These are phyloP conservation scores for Didymodactylos carnosus DNA, from an alignment of 2,888 invertebrate species.

Conservation along the genomic window DNA sequence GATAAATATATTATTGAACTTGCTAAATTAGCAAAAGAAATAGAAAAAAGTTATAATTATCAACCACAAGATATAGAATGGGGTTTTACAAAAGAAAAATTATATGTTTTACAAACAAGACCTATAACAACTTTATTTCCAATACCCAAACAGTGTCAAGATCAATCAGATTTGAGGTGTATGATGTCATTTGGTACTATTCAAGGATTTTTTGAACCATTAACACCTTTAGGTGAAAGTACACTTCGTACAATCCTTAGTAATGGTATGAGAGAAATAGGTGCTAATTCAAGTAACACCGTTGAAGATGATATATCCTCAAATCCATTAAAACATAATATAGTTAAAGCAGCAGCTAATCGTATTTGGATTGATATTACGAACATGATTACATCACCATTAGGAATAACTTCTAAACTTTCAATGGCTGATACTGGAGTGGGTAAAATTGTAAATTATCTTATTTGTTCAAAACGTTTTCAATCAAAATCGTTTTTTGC, in stretches of 20 bases:
- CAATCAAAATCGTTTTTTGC: background rate
- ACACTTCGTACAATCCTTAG: background rate
- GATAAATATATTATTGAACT: background rate
- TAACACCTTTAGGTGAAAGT: background rate
- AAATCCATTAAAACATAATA: background rate
- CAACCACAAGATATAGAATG: background rate
- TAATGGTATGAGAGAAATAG: background rate
- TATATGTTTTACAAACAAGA: background rate
- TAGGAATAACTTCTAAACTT: background rate
- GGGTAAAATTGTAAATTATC: background rate
- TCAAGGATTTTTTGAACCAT: background rate
- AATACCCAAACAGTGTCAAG: background rate
- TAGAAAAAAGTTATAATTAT: background rate
- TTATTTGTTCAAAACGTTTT: background rate
- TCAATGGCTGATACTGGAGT: background rate
- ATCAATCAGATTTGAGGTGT: background rate
- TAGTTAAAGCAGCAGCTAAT: background rate
- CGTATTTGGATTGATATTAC: background rate
- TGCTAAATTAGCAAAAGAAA: background rate
- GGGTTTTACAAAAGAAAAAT: background rate
- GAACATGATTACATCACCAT: background rate
- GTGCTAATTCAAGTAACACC: background rate
- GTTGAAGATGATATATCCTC: background rate
- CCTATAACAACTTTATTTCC: background rate
- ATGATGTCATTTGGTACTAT: background rate